Conservation (phyloP, 2,113 vertebrate genomes). For the Beaufortia kweichowensis region DNA sequence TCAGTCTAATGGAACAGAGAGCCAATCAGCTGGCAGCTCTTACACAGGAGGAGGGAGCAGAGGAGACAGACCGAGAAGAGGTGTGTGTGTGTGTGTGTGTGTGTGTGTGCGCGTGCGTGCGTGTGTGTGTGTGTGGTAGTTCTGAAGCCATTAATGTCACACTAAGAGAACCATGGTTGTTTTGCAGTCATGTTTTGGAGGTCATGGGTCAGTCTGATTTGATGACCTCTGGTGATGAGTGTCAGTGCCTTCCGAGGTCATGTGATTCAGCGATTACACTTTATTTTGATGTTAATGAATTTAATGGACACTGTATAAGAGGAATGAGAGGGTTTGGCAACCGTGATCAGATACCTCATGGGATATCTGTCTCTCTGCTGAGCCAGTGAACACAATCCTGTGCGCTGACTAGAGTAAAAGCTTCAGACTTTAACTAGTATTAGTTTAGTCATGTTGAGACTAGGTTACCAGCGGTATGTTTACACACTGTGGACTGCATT, state of each 20-base stretch:
- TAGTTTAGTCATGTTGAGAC: constrained; percentile 67
- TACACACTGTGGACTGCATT: constrained; percentile 65
- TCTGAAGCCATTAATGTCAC: too few relatives aligned
- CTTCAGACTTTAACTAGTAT: neutral
- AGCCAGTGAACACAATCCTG: constrained; percentile 15
- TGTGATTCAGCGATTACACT: too few relatives aligned
- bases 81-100: constrained; percentile 53
- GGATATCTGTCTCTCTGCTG: constrained; percentile 12
- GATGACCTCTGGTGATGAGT: too few relatives aligned
- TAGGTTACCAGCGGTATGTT: constrained; percentile 71
- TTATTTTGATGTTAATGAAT: too few relatives aligned
- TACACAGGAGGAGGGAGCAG: constrained; percentile 92
- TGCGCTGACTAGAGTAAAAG: too few relatives aligned
- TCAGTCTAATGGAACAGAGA: constrained; percentile 97
- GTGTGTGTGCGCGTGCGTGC: constrained; percentile 24
- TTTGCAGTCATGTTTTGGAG: too few relatives aligned
- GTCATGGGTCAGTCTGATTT: too few relatives aligned
- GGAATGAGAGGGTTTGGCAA: too few relatives aligned
- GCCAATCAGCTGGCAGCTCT: constrained; percentile 92
- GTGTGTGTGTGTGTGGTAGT: neutral
- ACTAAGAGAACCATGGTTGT: too few relatives aligned
- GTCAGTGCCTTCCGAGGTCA: too few relatives aligned
- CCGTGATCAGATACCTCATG: constrained; percentile 20
- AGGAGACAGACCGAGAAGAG: constrained; percentile 90
- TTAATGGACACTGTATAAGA: too few relatives aligned